phyloP scores from a whole-genome alignment of 2,113 vertebrate genomes.

The Marmota monax region DNA sequence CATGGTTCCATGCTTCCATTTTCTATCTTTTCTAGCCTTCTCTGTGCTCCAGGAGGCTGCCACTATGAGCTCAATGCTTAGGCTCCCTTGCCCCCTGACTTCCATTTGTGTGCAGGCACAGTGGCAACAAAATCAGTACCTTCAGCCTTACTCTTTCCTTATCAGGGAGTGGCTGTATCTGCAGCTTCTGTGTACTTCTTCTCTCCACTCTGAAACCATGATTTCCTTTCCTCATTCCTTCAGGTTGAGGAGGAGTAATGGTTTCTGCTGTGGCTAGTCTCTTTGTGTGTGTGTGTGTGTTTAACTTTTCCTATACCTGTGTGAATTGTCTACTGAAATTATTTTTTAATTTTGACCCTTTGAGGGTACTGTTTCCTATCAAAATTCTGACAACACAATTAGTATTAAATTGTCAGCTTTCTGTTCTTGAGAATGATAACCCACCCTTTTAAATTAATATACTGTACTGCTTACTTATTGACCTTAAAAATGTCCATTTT shows the following conservation, averaged over 20 bases:
- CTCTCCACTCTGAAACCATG: neutral
- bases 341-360: neutral
- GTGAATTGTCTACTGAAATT: neutral
- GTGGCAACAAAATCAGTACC: neutral
- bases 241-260: neutral
- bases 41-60: neutral
- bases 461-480: neutral
- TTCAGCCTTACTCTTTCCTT: neutral
- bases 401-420: neutral
- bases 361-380: neutral
- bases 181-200: neutral
- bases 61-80: neutral
- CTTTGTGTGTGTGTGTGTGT: too few relatives aligned
- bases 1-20: too few relatives aligned
- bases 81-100: neutral
- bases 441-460: neutral
- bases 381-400: neutral
- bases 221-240: neutral
- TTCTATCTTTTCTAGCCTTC: neutral
- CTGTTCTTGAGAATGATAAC: neutral
- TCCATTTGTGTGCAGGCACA: neutral
- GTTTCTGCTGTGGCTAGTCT: neutral
- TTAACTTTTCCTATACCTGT: neutral
- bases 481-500: slow-evolving; percentile 5
- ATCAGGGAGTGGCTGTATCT: neutral